Evolutionary conservation across 92 coral and sea anemone species (phyloP), one percentile per base, ranked within the genome.

Genomic region (Pocillopora meandrina): DNA sequence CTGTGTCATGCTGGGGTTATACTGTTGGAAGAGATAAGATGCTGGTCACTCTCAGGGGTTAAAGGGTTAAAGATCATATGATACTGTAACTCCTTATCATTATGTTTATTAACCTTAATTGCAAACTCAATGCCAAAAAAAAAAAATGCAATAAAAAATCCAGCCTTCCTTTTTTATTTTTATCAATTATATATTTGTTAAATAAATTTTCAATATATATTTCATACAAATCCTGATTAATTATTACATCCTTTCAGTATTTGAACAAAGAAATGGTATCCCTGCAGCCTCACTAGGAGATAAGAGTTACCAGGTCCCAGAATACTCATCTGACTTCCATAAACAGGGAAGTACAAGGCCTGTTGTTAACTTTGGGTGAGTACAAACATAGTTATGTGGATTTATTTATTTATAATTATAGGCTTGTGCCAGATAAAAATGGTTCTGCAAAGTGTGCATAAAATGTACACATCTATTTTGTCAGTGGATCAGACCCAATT

Each of bases 301-400:
- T 90, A 96, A 96, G 77, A 92, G 90, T 61, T 96, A 96, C 74
- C 93, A 94, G 56, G 94, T 90, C 4, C 96, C 96, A 61, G 99
- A 96, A 83, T 96, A 91, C 83, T 91, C 93, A 11, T 66, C 67
- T 4, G 87, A 89, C 15, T 96, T 96, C 80, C 99, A 96, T 87
- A 87, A 82, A 67, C 92, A 92, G 20, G 99, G 99, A 34, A 90
- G 99, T 83, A 96, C 99, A 75, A 84, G 90, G 21, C 96, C 99
- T 65, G 89, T 90, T 11, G 74, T 91, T 49, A 89, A 88, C 57
- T 95, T 92, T 95, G 98, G 98, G 98, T 95, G 76, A 65, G 91
- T 36, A 21, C 15, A 69, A 3, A 42, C 52, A 42, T 7, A 42
- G 52, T 42, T 7, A 42, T 42, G 52, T 42, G 52, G 52, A 42